These are phyloP conservation scores for Procavia capensis DNA, from an alignment of 2,113 vertebrate species.

Conservation along the genomic window DNA sequence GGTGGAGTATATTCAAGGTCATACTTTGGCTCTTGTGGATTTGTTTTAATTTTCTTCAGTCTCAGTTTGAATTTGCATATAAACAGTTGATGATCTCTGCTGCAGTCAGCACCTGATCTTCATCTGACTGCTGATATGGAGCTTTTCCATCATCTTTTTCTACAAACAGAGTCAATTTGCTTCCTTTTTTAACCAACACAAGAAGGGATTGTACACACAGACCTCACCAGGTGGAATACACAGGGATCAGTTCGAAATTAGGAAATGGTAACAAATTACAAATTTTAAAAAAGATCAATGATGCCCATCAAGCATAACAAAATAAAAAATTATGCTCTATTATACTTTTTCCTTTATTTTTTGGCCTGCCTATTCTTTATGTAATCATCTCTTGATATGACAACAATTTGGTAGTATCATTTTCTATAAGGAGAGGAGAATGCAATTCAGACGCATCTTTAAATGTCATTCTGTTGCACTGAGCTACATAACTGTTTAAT, in stretches of 20 bases:
- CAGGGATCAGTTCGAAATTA: neutral
- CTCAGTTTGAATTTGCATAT: too few relatives aligned
- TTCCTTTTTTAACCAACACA: too few relatives aligned
- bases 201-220: too few relatives aligned
- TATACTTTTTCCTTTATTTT: neutral
- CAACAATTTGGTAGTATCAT: neutral
- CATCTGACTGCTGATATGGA: too few relatives aligned
- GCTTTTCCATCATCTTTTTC: too few relatives aligned
- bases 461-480: neutral
- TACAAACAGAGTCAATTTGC: too few relatives aligned
- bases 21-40: too few relatives aligned
- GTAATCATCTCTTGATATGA: neutral
- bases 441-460: constrained; percentile 14
- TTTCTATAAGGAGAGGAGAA: constrained; percentile 14
- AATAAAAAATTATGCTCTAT: neutral
- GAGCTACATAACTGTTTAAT: constrained; percentile 19
- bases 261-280: neutral
- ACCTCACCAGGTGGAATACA: too few relatives aligned
- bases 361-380: neutral
- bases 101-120: too few relatives aligned
- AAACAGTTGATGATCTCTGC: too few relatives aligned
- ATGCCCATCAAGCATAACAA: neutral
- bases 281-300: neutral
- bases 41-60: too few relatives aligned
- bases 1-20: too few relatives aligned